Evolutionary conservation across 1,140 invertebrate genomes (phyloP).

Genomic region (Oscheius sp.): DNA sequence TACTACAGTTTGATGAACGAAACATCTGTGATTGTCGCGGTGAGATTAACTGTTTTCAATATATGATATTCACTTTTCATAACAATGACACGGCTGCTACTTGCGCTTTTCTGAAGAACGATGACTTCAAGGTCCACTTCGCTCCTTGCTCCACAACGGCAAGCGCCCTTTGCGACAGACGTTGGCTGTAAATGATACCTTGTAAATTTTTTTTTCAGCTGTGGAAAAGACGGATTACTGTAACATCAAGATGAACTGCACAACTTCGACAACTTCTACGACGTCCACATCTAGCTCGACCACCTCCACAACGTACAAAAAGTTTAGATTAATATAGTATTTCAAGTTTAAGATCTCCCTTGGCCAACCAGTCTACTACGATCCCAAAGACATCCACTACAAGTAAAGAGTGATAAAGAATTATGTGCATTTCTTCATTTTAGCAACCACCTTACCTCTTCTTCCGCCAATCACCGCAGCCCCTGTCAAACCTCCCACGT

Average conservation of each 20-base stretch:
- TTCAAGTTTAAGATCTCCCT: no score
- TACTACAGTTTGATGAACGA: constrained; percentile 18
- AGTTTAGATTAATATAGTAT: no score
- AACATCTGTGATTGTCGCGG: constrained; percentile 2
- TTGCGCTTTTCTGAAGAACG: constrained; percentile 22
- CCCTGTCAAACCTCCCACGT: no score
- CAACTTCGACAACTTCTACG: constrained; percentile 11
- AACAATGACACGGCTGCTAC: constrained; percentile 12
- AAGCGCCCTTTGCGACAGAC: constrained; percentile 29
- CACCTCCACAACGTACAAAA: no score
- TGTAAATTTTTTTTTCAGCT: constrained; percentile 3
- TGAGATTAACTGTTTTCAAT: neutral
- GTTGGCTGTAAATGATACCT: constrained; percentile 1
- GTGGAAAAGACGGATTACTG: constrained; percentile 38
- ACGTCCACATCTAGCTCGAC: neutral
- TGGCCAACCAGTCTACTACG: no score
- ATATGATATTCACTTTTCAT: no score
- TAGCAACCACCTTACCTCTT: no score
- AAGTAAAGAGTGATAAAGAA: no score
- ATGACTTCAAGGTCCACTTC: constrained; percentile 19
- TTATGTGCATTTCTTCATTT: no score
- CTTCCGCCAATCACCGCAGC: no score
- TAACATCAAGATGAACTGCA: constrained; percentile 29
- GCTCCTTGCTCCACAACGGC: constrained; percentile 21
- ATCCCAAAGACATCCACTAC: no score